Conservation (phyloP, 1,140 invertebrate species). For the Psilanteris sp. region DNA sequence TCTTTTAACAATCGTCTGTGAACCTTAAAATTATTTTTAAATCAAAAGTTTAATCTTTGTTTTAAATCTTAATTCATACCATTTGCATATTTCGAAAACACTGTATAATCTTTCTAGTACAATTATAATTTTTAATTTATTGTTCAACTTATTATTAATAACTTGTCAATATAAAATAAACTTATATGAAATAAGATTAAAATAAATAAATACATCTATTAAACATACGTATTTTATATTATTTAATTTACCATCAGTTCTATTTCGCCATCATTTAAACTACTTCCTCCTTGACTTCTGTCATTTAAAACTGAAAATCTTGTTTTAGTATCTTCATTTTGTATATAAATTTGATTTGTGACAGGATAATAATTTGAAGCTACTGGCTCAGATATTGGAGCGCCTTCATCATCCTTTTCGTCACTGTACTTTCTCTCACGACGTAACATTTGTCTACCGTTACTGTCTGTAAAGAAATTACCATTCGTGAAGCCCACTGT, state of each 20-base stretch:
- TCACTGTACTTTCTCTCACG: slow-evolving; percentile 79
- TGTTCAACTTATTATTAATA: too few relatives aligned
- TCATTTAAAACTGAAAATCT: slow-evolving; percentile 89
- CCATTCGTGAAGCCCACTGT: slow-evolving; percentile 84
- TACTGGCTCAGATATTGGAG: slow-evolving; percentile 84
- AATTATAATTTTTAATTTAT: too few relatives aligned
- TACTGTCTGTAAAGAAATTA: slow-evolving; percentile 95
- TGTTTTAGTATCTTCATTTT: slow-evolving; percentile 78
- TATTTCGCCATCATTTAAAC: slow-evolving; percentile 69
- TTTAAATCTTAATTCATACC: too few relatives aligned
- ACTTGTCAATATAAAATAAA: too few relatives aligned
- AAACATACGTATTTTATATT: too few relatives aligned
- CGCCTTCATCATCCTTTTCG: not conserved
- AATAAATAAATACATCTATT: too few relatives aligned
- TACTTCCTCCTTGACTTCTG: slow-evolving; percentile 91
- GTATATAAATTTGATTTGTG: slow-evolving; percentile 83
- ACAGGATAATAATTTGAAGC: slow-evolving; percentile 97
- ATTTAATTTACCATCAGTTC: slow-evolving; percentile 36
- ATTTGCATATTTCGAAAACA: too few relatives aligned
- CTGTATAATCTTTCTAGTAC: too few relatives aligned
- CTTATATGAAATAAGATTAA: too few relatives aligned
- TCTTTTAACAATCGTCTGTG: slow-evolving; percentile 92
- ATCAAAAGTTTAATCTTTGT: too few relatives aligned
- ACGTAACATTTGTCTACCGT: slow-evolving; percentile 93
- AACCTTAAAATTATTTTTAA: too few relatives aligned